Evolutionary conservation across 2,888 invertebrate genomes (phyloP), one percentile per base, ranked within the genome.

Genomic region (Masnerella sp.): DNA sequence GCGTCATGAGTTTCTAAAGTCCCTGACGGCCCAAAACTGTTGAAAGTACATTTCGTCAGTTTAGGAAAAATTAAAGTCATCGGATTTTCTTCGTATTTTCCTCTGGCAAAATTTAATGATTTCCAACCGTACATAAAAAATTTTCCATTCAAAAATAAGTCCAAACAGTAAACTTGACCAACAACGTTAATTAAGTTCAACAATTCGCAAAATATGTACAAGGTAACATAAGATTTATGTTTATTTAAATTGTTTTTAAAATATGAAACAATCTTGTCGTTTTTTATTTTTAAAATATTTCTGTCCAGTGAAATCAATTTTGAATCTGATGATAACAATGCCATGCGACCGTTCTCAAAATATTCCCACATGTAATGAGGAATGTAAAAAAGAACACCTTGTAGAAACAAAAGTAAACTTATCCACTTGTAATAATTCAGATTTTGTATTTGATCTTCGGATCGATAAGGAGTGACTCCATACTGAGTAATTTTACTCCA

Each of bases 181-280:
- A 47, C 32, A 25, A 47, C 47, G 18, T 47, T 47, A n/a, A 47
- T 8, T 2, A 30, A 30, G 9, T 47, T 45, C 15, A 45, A 11
- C 2, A 45, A 1, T 15, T 45, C 45, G 28, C 45, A 45, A 15
- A 45, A 9, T 0, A 34, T 4, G 15, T 20, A 49, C 2, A 15
- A 1, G 2, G 4, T 1, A n/a, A 34, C 17, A 15, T 49, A 49
- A 7, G 12, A 7, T 1, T 12, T 32, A 4, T 49, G 49, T 1
- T 11, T 4, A 17, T 20, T 0, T 5, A 49, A 17, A 34, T 52
- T 22, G 3, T 25, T 52, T 9, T 15, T 1, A 11, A 52, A 52
- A 8, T 52, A 52, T 18, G 4, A 5, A 0, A n/a, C 5, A 5
- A 17, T 11, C 49, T 32, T 49, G 1, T 2, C 5, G 8, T 49